Evolutionary conservation across 2,888 invertebrate genomes (phyloP).

Genomic region (Anoncus sp.): DNA sequence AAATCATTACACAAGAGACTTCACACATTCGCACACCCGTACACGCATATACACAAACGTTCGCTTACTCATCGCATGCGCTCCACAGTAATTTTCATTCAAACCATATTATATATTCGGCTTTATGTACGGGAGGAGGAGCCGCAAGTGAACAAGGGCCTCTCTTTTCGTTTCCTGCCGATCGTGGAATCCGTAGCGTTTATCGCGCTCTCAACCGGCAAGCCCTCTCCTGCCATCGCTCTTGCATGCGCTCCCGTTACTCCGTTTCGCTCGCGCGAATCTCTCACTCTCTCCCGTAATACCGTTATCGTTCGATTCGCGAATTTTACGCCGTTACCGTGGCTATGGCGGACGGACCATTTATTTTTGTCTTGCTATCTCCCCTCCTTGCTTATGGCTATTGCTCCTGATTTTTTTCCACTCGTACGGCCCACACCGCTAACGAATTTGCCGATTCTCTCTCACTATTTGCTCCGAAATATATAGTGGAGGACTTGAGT

Average conservation of each 20-base stretch:
- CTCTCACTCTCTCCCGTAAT: constrained; percentile 20
- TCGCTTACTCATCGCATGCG: constrained; percentile 4
- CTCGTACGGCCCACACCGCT: too few relatives aligned
- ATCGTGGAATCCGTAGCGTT: constrained; percentile 48
- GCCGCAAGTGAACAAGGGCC: constrained; percentile 24
- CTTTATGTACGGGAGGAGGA: neutral
- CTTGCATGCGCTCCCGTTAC: constrained; percentile 55
- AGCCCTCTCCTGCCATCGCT: constrained; percentile 27
- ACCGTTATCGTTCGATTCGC: constrained; percentile 56
- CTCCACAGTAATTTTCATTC: constrained; percentile 22
- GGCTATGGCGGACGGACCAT: constrained; percentile 27
- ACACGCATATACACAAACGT: neutral
- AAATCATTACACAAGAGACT: constrained; percentile 24
- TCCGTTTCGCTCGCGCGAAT: constrained; percentile 62
- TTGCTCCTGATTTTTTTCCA: neutral
- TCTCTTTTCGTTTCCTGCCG: constrained; percentile 52
- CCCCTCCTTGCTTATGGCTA: neutral
- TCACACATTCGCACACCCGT: neutral
- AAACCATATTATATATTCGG: constrained; percentile 20
- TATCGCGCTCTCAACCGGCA: constrained; percentile 51
- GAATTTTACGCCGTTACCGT: constrained; percentile 48
- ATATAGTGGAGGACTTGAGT: too few relatives aligned
- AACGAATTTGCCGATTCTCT: too few relatives aligned
- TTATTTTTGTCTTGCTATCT: constrained; percentile 11
- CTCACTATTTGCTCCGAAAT: too few relatives aligned